phyloP scores from a whole-genome alignment of 2,797 vertebrate species.

The Streptopelia turtur region DNA sequence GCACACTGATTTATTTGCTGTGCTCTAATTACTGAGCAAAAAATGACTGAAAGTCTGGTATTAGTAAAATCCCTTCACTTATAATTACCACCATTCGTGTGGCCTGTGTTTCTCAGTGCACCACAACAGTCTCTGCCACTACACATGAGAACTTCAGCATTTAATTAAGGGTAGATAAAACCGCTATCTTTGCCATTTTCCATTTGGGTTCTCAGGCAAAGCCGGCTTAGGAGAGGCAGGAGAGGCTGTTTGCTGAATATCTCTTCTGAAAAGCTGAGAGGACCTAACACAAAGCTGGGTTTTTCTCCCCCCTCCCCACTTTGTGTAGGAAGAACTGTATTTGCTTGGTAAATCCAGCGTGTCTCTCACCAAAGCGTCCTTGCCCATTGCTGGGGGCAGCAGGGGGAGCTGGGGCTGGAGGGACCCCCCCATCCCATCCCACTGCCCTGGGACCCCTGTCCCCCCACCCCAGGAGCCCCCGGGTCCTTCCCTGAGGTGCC shows the following conservation, averaged over 20 bases:
- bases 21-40: constrained; percentile 63
- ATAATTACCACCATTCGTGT: constrained; percentile 24
- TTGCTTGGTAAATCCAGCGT: neutral
- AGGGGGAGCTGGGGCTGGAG: neutral
- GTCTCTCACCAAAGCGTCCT: neutral
- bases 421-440: too few relatives aligned
- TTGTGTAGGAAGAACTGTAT: neutral
- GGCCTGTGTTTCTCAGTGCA: neutral
- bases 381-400: neutral
- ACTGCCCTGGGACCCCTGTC: neutral
- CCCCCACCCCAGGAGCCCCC: accelerated
- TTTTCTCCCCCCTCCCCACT: neutral
- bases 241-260: neutral
- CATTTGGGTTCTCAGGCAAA: neutral
- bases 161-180: constrained; percentile 72
- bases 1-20: constrained; percentile 55
- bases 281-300: neutral
- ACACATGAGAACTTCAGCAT: constrained; percentile 36
- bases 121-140: neutral
- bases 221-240: neutral
- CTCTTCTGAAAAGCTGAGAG: neutral
- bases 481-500: neutral
- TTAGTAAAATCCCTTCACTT: constrained; percentile 57
- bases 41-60: constrained; percentile 35
- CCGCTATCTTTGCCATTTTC: constrained; percentile 23